These are phyloP conservation scores for Pangasius mekongensis DNA, from an alignment of 2,797 vertebrate genomes.

Conservation along the genomic window DNA sequence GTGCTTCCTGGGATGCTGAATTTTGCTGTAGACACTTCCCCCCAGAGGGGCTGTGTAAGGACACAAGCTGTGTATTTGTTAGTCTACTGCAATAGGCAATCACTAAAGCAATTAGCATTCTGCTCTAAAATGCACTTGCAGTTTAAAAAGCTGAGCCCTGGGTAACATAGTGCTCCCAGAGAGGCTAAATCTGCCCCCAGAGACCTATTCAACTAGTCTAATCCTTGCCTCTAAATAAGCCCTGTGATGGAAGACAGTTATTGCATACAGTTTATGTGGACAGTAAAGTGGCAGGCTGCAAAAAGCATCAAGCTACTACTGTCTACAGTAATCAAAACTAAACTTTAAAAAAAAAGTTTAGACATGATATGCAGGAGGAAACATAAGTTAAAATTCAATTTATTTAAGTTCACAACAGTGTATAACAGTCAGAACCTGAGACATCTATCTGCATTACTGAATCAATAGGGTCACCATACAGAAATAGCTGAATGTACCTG, in stretches of 20 bases:
- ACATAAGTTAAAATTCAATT: background rate
- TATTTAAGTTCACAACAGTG: background rate
- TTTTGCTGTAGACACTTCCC: constrained; percentile 21
- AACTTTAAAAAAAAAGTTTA: constrained; percentile 5
- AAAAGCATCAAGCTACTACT: constrained; percentile 34
- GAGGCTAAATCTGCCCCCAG: constrained; percentile 55
- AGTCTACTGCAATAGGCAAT: constrained; percentile 60
- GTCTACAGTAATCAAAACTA: constrained; percentile 37
- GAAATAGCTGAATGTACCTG: background rate
- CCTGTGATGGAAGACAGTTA: constrained; percentile 65
- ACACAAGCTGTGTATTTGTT: constrained; percentile 55
- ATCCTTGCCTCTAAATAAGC: constrained; percentile 71
- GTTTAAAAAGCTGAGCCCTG: constrained; percentile 54
- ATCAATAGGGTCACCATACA: background rate
- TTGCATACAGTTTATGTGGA: constrained; percentile 75
- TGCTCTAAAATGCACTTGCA: constrained; percentile 54
- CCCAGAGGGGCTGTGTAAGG: constrained; percentile 39
- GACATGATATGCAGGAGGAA: background rate
- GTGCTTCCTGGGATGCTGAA: background rate
- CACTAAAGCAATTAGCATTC: constrained; percentile 60
- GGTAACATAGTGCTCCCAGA: constrained; percentile 56
- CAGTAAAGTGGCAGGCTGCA: constrained; percentile 66
- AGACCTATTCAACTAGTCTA: constrained; percentile 68
- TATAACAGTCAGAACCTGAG: background rate
- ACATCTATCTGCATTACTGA: background rate